phyloP scores from a whole-genome alignment of 92 coral and sea anemone species.

The Porites rus region DNA sequence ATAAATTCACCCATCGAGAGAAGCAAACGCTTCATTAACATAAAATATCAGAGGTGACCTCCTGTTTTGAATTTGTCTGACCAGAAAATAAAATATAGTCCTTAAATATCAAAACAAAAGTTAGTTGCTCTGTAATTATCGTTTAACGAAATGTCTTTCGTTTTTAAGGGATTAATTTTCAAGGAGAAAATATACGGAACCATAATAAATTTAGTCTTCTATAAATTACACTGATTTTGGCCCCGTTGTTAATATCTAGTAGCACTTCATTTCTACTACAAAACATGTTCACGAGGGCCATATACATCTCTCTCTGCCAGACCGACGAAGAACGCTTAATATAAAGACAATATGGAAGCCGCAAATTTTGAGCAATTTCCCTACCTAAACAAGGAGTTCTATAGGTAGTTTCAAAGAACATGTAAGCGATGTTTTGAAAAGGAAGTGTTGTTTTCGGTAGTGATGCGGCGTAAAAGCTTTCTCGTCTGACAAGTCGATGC shows the following conservation, averaged over 20 bases:
- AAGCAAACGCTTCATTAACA: slow-evolving; percentile 27
- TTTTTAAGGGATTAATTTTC: neutral
- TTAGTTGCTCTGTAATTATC: neutral
- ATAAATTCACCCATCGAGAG: neutral
- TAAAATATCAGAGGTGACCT: slow-evolving; percentile 19
- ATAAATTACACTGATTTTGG: neutral
- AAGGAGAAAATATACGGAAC: neutral
- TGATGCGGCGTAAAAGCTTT: neutral
- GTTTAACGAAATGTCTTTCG: neutral
- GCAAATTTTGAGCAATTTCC: neutral
- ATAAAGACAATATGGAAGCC: neutral
- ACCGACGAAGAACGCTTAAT: neutral
- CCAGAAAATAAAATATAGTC: neutral
- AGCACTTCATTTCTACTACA: slow-evolving; percentile 3
- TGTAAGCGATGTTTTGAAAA: neutral
- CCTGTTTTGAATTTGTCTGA: slow-evolving; percentile 31
- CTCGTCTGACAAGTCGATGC: neutral
- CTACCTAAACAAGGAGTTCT: neutral
- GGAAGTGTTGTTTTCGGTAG: neutral
- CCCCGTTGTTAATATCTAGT: neutral
- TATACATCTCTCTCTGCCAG: neutral
- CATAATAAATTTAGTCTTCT: neutral
- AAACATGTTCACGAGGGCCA: neutral
- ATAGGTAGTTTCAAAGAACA: slow-evolving; percentile 1
- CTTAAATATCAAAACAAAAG: neutral